Percentiles rank a stretch among this genome's conserved stretches.
phyloP scores from a whole-genome alignment of 2,888 invertebrate genomes.

The Leucoma salicis region DNA sequence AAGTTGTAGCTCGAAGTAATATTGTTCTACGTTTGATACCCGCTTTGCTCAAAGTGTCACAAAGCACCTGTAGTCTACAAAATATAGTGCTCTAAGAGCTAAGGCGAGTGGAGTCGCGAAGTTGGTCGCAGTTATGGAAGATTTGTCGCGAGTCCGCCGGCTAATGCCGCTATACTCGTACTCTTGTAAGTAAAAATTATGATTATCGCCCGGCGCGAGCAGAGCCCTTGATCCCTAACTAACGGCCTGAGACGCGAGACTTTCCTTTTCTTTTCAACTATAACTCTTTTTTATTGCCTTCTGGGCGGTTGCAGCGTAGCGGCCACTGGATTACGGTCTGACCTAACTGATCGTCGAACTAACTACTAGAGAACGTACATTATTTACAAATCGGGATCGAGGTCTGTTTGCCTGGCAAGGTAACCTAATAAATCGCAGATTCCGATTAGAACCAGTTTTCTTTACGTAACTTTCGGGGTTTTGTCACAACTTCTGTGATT shows the following conservation, averaged over 20 bases:
- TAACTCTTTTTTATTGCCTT: conserved; percentile 82
- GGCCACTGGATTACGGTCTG: conserved; percentile 72
- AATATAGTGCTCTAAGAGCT: conserved; percentile 50
- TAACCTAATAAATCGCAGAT: conserved; percentile 6
- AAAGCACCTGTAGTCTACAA: conserved; percentile 56
- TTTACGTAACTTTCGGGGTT: background rate
- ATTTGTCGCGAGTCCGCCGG: conserved; percentile 73
- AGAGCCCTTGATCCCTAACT: conserved; percentile 80
- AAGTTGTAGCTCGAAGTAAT: background rate
- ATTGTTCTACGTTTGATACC: conserved; percentile 16
- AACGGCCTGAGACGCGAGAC: conserved; percentile 72
- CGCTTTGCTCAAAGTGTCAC: conserved; percentile 24
- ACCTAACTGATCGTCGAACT: conserved; percentile 62
- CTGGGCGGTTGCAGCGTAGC: conserved; percentile 53
- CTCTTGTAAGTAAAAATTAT: conserved; percentile 82
- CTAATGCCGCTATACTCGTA: conserved; percentile 69
- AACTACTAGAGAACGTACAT: conserved; percentile 51
- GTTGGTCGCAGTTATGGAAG: conserved; percentile 78
- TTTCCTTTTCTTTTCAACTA: conserved; percentile 80
- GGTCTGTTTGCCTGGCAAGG: conserved; percentile 26
- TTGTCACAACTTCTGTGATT: too few relatives aligned
- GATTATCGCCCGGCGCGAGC: conserved; percentile 77
- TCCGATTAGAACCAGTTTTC: background rate
- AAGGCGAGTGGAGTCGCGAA: conserved; percentile 68
- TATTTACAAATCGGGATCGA: conserved; percentile 50